Conservation (phyloP, 92 coral and sea anemone genomes). For the Chrysogorgia sp. region DNA sequence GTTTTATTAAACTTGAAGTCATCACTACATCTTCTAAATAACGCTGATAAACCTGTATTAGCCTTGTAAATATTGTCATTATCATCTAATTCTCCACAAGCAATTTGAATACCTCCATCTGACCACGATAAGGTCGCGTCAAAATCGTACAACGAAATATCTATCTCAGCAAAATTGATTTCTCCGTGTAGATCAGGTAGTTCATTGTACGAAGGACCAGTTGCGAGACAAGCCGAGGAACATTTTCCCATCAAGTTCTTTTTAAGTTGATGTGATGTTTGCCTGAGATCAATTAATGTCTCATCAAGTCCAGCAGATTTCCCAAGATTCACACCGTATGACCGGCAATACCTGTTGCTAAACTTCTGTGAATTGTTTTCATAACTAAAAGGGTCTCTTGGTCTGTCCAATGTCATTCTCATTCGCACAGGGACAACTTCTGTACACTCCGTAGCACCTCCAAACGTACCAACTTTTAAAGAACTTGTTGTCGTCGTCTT, state of each 20-base stretch:
- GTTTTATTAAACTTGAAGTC: constrained; percentile 76
- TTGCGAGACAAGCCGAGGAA: constrained; percentile 17
- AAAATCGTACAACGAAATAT: constrained; percentile 92
- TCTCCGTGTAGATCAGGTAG: constrained; percentile 44
- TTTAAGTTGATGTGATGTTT: constrained; percentile 6
- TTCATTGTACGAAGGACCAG: background rate
- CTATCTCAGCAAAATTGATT: constrained; percentile 91
- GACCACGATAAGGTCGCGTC: constrained; percentile 55
- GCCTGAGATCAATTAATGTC: constrained; percentile 36
- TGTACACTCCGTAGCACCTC: background rate
- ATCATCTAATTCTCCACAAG: constrained; percentile 72
- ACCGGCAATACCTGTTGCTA: constrained; percentile 24
- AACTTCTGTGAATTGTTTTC: constrained; percentile 34
- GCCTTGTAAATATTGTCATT: constrained; percentile 49
- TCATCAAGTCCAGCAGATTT: constrained; percentile 10
- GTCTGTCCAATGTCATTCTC: background rate
- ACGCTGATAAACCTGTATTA: constrained; percentile 40
- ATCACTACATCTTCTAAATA: constrained; percentile 73
- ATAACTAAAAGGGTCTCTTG: constrained; percentile 11
- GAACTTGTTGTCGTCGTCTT: constrained; percentile 5
- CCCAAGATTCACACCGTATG: background rate
- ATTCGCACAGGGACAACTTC: constrained; percentile 2
- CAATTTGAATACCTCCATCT: constrained; percentile 1
- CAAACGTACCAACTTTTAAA: background rate
- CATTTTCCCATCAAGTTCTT: constrained; percentile 5